Percentiles rank a stretch among this genome's conserved stretches.
Evolutionary conservation across 2,113 vertebrate genomes (phyloP).

Genomic region (Passerina amoena): DNA sequence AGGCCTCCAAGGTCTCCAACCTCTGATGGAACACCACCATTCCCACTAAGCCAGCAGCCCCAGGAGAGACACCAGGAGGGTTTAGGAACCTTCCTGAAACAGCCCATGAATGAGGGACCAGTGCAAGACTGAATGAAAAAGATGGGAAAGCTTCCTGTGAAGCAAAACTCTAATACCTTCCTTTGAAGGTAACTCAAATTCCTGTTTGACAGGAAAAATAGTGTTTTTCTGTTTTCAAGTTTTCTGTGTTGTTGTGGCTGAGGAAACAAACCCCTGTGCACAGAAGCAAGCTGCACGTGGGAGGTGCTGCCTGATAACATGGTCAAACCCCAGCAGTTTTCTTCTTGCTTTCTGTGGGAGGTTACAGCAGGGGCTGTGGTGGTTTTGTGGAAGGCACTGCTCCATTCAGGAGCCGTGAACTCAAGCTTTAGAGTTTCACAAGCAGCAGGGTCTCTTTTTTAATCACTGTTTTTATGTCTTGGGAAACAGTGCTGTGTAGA

Average conservation of each 20-base stretch:
- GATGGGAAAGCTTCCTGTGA: neutral
- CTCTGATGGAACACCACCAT: neutral
- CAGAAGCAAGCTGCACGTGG: neutral
- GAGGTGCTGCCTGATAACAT: neutral
- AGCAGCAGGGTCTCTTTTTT: neutral
- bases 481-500: neutral
- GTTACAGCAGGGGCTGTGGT: neutral
- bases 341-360: neutral
- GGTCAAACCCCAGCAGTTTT: neutral
- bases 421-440: neutral
- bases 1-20: neutral
- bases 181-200: neutral
- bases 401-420: neutral
- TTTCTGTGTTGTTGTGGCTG: neutral
- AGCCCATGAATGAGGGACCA: neutral
- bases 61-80: fast-evolving
- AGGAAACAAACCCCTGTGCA: neutral
- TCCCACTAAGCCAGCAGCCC: neutral
- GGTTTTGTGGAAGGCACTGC: neutral
- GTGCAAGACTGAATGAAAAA: neutral
- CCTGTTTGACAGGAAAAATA: neutral
- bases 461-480: neutral
- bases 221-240: neutral
- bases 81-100: neutral
- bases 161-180: neutral